phyloP scores from a whole-genome alignment of 2,797 vertebrate genomes.

The Pangasius mekongensis region DNA sequence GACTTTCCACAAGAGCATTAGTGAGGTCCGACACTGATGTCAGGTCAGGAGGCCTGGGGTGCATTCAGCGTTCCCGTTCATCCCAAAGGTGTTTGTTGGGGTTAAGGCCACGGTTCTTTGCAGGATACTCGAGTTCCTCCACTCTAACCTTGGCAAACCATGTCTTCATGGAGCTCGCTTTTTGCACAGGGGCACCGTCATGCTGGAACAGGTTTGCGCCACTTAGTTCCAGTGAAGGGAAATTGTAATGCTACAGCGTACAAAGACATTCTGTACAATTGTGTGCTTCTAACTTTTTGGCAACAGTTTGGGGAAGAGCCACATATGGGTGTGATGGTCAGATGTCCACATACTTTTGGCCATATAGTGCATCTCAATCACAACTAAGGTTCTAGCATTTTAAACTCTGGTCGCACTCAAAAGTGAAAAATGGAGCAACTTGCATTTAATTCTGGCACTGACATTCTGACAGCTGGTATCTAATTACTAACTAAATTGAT shows the following conservation, averaged over 20 bases:
- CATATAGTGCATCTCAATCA: neutral
- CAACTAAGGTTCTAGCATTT: neutral
- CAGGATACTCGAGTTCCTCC: neutral
- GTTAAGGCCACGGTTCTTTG: neutral
- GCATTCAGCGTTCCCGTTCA: neutral
- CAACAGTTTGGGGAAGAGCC: no score
- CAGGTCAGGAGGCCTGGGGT: neutral
- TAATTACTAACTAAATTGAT: neutral
- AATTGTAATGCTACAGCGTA: neutral
- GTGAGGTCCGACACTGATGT: neutral
- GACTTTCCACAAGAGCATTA: neutral
- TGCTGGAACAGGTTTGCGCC: neutral
- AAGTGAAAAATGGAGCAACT: neutral
- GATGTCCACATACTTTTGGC: neutral
- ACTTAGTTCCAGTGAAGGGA: neutral
- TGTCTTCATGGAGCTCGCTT: neutral
- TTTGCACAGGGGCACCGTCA: neutral
- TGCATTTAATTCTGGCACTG: neutral
- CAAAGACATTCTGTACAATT: neutral
- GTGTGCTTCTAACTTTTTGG: neutral
- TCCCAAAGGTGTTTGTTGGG: neutral
- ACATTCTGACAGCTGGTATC: neutral
- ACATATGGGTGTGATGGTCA: neutral
- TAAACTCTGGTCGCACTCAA: neutral
- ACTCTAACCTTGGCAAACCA: neutral